A percentile compares a stretch with the other conserved stretches of the same genome.
Evolutionary conservation across 2,113 vertebrate species (phyloP).

Genomic region (Oryzias curvinotus): DNA sequence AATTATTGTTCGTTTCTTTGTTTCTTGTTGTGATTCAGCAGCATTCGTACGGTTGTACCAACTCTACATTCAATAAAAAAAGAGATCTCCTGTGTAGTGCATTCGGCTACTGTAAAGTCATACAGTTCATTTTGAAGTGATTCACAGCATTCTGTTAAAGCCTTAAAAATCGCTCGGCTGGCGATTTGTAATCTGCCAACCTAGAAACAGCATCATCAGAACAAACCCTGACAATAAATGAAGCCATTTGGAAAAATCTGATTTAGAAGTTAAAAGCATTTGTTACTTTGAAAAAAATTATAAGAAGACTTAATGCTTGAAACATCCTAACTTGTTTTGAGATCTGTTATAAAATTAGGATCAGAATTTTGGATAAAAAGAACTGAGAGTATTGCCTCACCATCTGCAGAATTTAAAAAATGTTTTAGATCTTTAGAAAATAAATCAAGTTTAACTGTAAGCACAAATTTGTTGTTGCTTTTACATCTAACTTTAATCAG

Average conservation of each 20-base stretch:
- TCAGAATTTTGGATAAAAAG: too few relatives aligned
- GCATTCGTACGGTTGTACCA: constrained; percentile 61
- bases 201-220: constrained; percentile 46
- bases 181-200: constrained; percentile 60
- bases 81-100: constrained; percentile 68
- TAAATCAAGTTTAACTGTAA: too few relatives aligned
- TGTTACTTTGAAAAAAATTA: too few relatives aligned
- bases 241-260: constrained; percentile 37
- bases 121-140: constrained; percentile 47
- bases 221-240: constrained; percentile 47
- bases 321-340: too few relatives aligned
- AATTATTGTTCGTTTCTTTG: not conserved
- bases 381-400: too few relatives aligned
- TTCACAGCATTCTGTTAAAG: constrained; percentile 61
- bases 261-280: constrained; percentile 13
- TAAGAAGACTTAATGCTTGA: too few relatives aligned
- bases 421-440: too few relatives aligned
- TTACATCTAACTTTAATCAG: too few relatives aligned
- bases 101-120: constrained; percentile 56
- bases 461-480: too few relatives aligned
- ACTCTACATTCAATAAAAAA: constrained; percentile 78
- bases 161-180: constrained; percentile 50
- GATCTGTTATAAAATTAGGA: too few relatives aligned
- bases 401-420: too few relatives aligned
- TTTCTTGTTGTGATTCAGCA: constrained; percentile 63